Conservation (phyloP, 2,113 vertebrate genomes). For the Chionomys nivalis region DNA sequence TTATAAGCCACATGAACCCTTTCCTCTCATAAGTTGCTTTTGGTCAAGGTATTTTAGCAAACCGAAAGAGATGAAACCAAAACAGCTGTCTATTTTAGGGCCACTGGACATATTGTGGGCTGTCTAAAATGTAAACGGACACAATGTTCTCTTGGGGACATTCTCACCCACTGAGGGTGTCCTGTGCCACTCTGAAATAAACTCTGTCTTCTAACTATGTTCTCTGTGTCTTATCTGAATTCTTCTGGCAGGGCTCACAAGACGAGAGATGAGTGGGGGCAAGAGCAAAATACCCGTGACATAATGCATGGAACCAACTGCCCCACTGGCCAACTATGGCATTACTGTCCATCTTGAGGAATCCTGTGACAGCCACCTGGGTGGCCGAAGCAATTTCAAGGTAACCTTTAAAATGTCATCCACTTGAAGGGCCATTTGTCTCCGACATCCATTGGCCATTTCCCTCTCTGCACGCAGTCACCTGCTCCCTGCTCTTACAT, state of each 20-base stretch:
- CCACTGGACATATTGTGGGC: neutral
- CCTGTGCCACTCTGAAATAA: neutral
- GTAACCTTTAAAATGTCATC: neutral
- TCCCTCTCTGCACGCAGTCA: neutral
- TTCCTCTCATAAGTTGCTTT: neutral
- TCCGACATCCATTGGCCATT: neutral
- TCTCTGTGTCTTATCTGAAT: neutral
- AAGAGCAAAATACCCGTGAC: neutral
- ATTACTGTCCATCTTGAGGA: neutral
- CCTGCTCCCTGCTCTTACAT: slow-evolving; percentile 1
- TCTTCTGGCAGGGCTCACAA: neutral
- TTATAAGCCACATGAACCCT: neutral
- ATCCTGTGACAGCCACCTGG: neutral
- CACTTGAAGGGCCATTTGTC: neutral
- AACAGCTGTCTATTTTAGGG: neutral
- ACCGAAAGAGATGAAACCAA: neutral
- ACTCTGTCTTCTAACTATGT: neutral
- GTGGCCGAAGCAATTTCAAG: neutral
- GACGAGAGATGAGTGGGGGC: neutral
- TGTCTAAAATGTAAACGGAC: neutral
- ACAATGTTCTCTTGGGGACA: neutral
- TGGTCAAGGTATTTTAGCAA: neutral
- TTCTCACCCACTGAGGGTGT: neutral
- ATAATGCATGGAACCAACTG: neutral
- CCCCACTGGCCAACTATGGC: neutral